These are phyloP conservation scores for Aleiodes alternator DNA, from an alignment of 2,888 invertebrate genomes.

Conservation along the genomic window DNA sequence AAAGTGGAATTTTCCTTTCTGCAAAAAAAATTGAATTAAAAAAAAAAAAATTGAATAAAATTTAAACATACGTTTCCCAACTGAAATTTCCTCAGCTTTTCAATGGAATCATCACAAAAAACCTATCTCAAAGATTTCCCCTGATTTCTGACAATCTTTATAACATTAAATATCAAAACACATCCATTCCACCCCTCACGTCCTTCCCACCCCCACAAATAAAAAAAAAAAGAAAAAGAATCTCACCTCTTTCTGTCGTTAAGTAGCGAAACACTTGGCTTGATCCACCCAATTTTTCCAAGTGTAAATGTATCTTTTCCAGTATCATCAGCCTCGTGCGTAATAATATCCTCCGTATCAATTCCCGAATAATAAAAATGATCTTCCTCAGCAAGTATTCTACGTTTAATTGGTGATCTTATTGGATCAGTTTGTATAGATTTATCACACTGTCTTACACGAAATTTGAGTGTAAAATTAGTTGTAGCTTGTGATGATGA, in stretches of 20 bases:
- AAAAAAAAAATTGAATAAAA: no score
- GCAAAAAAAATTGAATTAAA: no score
- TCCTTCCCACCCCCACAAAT: not conserved
- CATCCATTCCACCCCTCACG: no score
- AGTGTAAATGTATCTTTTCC: constrained; percentile 67
- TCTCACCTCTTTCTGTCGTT: constrained; percentile 72
- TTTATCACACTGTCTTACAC: constrained; percentile 78
- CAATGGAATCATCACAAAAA: no score
- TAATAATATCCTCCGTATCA: constrained; percentile 57
- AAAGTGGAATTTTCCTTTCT: no score
- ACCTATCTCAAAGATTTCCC: no score
- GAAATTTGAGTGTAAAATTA: constrained; percentile 80
- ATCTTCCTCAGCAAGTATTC: constrained; percentile 71
- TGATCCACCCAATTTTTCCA: constrained; percentile 66
- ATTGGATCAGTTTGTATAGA: constrained; percentile 74
- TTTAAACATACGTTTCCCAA: no score
- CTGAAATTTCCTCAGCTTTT: no score
- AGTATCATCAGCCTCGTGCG: constrained; percentile 53
- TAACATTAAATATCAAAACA: no score
- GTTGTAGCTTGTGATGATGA: constrained; percentile 51
- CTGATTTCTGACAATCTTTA: no score
- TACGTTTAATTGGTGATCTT: constrained; percentile 71
- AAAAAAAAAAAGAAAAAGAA: constrained; percentile 1
- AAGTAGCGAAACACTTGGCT: constrained; percentile 67
- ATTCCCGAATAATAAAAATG: constrained; percentile 66